Evolutionary conservation across 2,888 invertebrate genomes (phyloP).

Genomic region (Dolomedes plantarius): DNA sequence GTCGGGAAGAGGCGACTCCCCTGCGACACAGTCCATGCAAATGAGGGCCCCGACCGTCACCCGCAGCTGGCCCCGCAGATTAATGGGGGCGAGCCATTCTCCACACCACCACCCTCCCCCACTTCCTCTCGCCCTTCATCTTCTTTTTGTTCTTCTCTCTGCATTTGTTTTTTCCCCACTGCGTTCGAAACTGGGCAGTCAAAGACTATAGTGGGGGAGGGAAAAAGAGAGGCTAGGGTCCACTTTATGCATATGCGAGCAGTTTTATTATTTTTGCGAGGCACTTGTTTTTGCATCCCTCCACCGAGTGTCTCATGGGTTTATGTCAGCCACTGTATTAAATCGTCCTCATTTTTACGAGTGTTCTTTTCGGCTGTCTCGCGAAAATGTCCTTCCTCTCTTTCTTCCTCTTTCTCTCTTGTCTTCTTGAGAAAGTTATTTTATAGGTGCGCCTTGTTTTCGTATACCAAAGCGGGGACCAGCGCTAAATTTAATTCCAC

Average conservation of each 20-base stretch:
- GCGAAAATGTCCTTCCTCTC: background rate
- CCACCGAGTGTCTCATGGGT: background rate
- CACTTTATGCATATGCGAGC: conserved; percentile 43
- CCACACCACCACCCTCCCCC: conserved; percentile 33
- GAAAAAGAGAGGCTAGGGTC: background rate
- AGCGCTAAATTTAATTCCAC: background rate
- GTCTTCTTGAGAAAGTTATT: background rate
- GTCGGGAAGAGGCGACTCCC: conserved; percentile 24
- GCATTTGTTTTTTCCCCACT: background rate
- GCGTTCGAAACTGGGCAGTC: conserved; percentile 20
- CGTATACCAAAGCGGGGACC: background rate
- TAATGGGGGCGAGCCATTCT: conserved; percentile 63
- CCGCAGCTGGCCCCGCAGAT: conserved; percentile 60
- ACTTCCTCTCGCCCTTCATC: conserved; percentile 10
- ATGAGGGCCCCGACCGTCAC: conserved; percentile 66
- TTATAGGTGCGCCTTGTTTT: conserved; percentile 1
- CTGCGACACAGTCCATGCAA: conserved; percentile 48
- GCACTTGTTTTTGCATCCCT: background rate
- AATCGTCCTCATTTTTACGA: conserved; percentile 14
- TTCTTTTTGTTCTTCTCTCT: background rate
- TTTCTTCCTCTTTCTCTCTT: background rate
- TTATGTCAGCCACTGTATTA: conserved; percentile 11
- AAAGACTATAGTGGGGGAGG: background rate
- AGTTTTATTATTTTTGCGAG: conserved; percentile 26
- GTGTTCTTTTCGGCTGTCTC: background rate